Conservation (phyloP, 2,113 vertebrate genomes). For the Spea bombifrons region DNA sequence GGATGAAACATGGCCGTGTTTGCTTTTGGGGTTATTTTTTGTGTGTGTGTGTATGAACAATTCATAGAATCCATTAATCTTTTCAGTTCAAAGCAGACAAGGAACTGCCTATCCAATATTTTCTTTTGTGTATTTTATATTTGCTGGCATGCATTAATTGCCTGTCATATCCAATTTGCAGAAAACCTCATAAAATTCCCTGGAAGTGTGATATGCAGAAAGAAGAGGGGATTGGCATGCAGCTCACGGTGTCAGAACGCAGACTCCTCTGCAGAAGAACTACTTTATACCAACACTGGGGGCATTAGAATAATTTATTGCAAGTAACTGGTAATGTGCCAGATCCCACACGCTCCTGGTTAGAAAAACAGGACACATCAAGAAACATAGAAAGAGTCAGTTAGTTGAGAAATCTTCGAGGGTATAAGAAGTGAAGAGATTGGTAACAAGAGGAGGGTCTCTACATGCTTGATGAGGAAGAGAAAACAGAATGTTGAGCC, state of each 20-base stretch:
- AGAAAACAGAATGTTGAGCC: too few species aligned
- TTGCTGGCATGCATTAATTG: constrained; percentile 23
- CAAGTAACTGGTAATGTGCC: neutral
- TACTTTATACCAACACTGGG: neutral
- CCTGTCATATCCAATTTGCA: constrained; percentile 18
- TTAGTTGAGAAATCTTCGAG: neutral
- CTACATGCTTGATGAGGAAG: too few species aligned
- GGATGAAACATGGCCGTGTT: neutral
- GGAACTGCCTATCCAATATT: neutral
- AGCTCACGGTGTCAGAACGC: neutral
- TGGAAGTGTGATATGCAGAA: neutral
- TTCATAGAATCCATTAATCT: constrained; percentile 35
- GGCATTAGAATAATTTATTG: neutral
- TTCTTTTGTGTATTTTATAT: neutral
- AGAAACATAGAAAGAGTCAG: neutral
- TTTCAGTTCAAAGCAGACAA: constrained; percentile 13
- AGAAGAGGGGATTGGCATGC: neutral
- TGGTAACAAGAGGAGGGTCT: too few species aligned
- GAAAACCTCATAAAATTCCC: neutral
- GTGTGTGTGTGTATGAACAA: constrained; percentile 2
- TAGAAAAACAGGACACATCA: neutral
- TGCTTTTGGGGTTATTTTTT: neutral
- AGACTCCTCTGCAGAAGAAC: neutral
- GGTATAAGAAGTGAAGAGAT: neutral
- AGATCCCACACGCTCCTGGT: neutral